Percentiles rank a stretch among this genome's conserved stretches.
phyloP scores from a whole-genome alignment of 2,888 invertebrate species.

The Cordilura impudica region DNA sequence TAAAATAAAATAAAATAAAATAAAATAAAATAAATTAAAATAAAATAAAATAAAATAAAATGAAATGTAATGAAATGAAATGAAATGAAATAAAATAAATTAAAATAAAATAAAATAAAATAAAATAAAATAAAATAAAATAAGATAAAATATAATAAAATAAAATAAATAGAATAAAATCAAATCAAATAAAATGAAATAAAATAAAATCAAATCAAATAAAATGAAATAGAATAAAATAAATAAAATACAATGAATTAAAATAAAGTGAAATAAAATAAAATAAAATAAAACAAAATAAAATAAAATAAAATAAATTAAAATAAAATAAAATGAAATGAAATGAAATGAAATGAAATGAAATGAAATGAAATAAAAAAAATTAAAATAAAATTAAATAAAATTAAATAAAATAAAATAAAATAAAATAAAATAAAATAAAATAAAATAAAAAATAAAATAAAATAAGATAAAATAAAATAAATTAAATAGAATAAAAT shows the following conservation, averaged over 20 bases:
- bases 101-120: neutral
- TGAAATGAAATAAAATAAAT: neutral
- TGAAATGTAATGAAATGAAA: too few species aligned
- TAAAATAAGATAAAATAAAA: neutral
- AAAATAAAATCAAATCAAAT: too few species aligned
- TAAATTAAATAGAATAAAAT: neutral
- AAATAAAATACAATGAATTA: too few species aligned
- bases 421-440: neutral
- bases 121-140: slow-evolving; percentile 5
- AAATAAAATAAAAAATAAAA: neutral
- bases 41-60: neutral
- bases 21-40: neutral
- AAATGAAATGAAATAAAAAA: neutral
- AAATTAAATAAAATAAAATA: neutral
- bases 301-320: neutral
- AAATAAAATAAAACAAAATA: neutral
- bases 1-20: neutral
- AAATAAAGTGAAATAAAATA: neutral
- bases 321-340: neutral
- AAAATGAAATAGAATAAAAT: too few species aligned
- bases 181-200: too few species aligned
- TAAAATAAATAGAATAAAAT: neutral
- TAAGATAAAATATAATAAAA: neutral
- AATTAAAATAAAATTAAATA: neutral
- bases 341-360: neutral